Conservation (phyloP, 2,113 vertebrate genomes). For the Burhinus bistriatus region DNA sequence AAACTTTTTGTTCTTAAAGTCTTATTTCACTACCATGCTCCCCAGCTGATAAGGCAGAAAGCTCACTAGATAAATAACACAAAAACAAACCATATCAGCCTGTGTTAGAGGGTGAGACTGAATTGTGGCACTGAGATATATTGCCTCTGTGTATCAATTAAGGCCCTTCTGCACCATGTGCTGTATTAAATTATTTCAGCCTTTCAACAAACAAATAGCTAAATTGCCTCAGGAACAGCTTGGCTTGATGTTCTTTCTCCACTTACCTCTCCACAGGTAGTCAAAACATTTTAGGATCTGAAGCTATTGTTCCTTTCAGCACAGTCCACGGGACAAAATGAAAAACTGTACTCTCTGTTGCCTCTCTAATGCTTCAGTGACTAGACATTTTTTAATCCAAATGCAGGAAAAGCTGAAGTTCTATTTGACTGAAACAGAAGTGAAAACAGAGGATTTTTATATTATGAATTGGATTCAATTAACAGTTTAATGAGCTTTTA, state of each 20-base stretch:
- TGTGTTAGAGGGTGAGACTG: not conserved
- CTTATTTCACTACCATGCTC: not conserved
- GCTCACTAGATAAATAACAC: not conserved
- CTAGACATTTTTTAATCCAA: not conserved
- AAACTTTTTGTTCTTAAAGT: not conserved
- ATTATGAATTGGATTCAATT: not conserved
- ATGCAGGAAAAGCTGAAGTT: not conserved
- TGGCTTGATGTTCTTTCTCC: not conserved
- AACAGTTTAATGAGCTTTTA: conserved; percentile 26
- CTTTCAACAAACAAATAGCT: not conserved
- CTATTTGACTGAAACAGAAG: not conserved
- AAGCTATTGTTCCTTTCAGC: not conserved
- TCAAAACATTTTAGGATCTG: not conserved
- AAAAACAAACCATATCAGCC: not conserved
- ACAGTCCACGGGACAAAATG: not conserved
- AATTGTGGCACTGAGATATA: not conserved
- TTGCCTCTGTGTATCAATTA: not conserved
- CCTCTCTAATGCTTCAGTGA: not conserved
- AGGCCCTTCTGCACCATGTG: not conserved
- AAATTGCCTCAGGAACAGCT: not conserved
- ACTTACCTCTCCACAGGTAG: not conserved
- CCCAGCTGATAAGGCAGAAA: not conserved
- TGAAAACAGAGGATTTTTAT: not conserved
- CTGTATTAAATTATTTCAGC: not conserved
- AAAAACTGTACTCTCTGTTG: not conserved